Evolutionary conservation across 2,888 invertebrate genomes (phyloP), one percentile per base, ranked within the genome.

Genomic region (Halictus quadricinctus): DNA sequence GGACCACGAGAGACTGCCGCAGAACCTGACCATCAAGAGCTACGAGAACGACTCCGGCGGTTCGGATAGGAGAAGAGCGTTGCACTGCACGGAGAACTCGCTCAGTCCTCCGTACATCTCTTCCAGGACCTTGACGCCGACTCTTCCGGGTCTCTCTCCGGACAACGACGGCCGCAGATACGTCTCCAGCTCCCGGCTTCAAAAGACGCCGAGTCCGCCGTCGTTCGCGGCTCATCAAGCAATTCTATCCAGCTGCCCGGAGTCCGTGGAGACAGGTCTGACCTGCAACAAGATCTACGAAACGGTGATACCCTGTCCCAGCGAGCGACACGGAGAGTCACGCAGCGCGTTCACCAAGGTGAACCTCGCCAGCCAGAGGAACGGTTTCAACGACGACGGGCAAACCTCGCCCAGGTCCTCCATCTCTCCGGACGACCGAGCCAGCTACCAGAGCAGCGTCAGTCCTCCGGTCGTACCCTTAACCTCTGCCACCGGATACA

Each of bases 341-440:
- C 96, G 96, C 91, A 98, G 98, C 95, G 98, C 98, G 12, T 98
- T 98, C 92, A 98, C 98, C 0, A 98, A 98, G 95, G 98, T 98
- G 81, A 95, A 95, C 88, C 89, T 95, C 73, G 86, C 92, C 15
- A 89, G 92, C 2, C 95, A 95, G 88, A 89, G 93, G 69, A 94
- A 92, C 72, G 92, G 92, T 0, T 94, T 92, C 83, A 93, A 91
- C 54, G 94, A 92, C n/a, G 91, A 92, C 4, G 89, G 91, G 6
- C 93, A 92, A 48, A 88, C 96, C 72, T 97, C 97, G 1, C 97
- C 97, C 0, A 96, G 97, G 87, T 96, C 97, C 29, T 97, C 97
- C 0, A 95, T 97, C 36, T 97, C 97, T 87, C 97, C 97, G 0
- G 97, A 97, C 90, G 97, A 97, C 90, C 96, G 96, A 89, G 95